A percentile compares a stretch with the other conserved stretches of the same genome.
Conservation (phyloP, 2,797 vertebrate species). For the Echiichthys vipera region DNA sequence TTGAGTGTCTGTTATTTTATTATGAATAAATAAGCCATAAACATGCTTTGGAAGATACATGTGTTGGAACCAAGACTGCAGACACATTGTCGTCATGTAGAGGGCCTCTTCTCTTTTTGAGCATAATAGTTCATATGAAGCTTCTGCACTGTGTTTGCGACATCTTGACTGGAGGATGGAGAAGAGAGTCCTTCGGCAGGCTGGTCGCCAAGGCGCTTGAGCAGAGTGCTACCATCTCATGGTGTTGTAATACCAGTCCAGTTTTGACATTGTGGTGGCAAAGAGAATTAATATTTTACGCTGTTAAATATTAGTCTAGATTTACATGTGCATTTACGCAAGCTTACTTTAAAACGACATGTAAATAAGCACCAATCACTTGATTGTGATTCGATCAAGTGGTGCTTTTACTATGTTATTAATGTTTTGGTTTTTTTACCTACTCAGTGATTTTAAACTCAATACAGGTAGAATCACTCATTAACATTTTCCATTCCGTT, state of each 20-base stretch:
- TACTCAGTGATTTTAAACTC: background rate
- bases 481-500: background rate
- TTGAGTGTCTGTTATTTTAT: conserved; percentile 2
- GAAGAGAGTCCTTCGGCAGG: background rate
- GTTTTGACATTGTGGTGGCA: conserved; percentile 11
- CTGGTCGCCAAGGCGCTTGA: background rate
- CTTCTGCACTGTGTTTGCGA: conserved; percentile 1
- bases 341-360: background rate
- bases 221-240: background rate
- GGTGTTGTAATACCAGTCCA: background rate
- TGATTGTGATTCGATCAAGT: background rate
- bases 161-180: conserved; percentile 10
- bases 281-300: background rate
- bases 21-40: background rate
- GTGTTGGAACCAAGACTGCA: background rate
- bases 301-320: background rate
- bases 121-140: background rate
- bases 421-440: background rate
- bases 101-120: background rate
- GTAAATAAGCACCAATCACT: background rate
- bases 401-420: background rate
- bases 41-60: conserved; percentile 33
- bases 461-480: background rate
- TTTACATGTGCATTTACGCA: background rate
- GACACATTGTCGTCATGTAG: background rate